A percentile compares a stretch with the other conserved stretches of the same genome.
These are phyloP conservation scores for Lasiurus cinereus DNA, from an alignment of 2,113 vertebrate species.

Conservation along the genomic window DNA sequence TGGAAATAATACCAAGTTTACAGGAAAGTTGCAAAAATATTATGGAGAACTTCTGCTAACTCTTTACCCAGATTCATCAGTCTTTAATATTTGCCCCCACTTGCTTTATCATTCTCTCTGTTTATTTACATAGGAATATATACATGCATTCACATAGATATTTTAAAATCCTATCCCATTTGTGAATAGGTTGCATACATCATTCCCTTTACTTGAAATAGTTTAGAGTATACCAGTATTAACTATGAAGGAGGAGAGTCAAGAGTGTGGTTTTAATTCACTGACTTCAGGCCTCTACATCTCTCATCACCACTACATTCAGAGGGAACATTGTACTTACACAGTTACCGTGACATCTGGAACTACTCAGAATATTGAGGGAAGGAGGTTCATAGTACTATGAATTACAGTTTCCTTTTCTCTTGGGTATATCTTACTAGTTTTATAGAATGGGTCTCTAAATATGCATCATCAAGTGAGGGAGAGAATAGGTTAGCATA, in stretches of 20 bases:
- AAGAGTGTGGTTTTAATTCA: neutral
- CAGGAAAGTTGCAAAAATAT: conserved; percentile 13
- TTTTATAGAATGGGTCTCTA: neutral
- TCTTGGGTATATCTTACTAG: neutral
- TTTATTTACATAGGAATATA: neutral
- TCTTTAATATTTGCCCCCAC: neutral
- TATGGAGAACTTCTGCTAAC: neutral
- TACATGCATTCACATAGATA: neutral
- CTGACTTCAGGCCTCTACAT: neutral
- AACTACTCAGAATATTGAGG: neutral
- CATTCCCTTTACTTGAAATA: neutral
- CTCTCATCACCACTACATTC: conserved; percentile 9
- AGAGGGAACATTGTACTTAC: neutral
- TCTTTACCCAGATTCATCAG: neutral
- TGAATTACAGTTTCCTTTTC: conserved; percentile 40
- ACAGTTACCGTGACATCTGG: neutral
- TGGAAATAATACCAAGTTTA: conserved; percentile 39
- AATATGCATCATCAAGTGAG: neutral
- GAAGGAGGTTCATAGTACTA: neutral
- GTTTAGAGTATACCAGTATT: neutral
- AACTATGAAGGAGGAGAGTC: neutral
- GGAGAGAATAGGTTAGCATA: neutral
- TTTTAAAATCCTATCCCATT: neutral
- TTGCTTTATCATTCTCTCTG: neutral
- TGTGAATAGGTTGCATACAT: neutral